Conservation (phyloP, 2,113 vertebrate genomes). For the Calcarius ornatus region DNA sequence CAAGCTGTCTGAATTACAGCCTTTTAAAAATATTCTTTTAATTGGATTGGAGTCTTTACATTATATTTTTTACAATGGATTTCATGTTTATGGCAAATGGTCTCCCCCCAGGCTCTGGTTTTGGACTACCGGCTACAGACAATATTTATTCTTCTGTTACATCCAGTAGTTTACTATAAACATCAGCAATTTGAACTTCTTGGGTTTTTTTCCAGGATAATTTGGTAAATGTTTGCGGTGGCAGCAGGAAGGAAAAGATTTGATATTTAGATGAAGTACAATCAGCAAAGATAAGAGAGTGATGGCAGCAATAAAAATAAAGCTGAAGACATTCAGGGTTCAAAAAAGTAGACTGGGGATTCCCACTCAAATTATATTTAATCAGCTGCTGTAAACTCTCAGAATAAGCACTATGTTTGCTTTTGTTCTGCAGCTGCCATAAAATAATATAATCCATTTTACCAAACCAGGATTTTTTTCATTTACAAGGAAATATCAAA, state of each 20-base stretch:
- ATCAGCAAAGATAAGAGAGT: not conserved
- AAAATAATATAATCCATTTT: not conserved
- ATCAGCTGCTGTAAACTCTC: not conserved
- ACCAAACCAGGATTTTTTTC: not conserved
- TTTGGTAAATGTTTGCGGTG: not conserved
- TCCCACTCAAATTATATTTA: not conserved
- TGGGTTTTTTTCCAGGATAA: not conserved
- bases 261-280: not conserved
- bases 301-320: not conserved
- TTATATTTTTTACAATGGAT: not conserved
- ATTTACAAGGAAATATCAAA: not conserved
- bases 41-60: not conserved
- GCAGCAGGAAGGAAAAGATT: not conserved
- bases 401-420: not conserved
- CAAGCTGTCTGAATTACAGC: not conserved
- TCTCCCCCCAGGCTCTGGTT: not conserved
- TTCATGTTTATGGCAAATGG: not conserved
- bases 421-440: not conserved
- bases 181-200: not conserved
- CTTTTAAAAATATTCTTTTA: not conserved
- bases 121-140: not conserved
- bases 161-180: not conserved
- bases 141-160: not conserved
- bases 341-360: not conserved
- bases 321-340: not conserved